Conservation (phyloP, 2,113 vertebrate genomes). For the Tachuris rubrigastra region DNA sequence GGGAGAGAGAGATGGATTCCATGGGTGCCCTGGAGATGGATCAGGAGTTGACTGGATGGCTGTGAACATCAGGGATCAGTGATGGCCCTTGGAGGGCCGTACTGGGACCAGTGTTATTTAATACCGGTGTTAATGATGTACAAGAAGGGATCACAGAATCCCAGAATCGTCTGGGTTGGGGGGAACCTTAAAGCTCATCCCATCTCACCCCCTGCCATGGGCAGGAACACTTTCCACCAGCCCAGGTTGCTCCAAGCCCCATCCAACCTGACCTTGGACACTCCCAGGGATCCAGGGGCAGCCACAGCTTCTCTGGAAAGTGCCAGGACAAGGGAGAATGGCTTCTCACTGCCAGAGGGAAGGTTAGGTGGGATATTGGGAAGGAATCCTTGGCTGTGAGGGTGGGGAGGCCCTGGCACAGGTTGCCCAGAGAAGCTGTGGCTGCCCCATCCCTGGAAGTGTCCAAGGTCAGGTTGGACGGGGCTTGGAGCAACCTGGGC, state of each 20-base stretch:
- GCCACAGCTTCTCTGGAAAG: background rate
- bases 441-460: background rate
- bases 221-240: background rate
- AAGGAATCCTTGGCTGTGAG: no score
- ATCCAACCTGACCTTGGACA: fast-evolving
- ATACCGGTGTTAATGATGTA: no score
- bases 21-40: no score
- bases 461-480: background rate
- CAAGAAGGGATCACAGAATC: background rate
- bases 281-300: background rate
- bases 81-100: background rate
- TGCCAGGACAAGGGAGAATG: no score
- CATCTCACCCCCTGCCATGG: background rate
- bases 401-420: no score
- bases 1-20: background rate
- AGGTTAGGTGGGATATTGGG: no score
- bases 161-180: background rate
- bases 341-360: no score
- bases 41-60: background rate
- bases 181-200: background rate
- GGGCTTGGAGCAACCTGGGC: background rate
- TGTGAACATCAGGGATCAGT: background rate
- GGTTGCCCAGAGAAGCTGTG: background rate
- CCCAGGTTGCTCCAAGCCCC: background rate
- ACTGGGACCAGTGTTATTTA: background rate